Conservation (phyloP, 1,140 invertebrate genomes). For the Caenorhabditis inopinata region DNA sequence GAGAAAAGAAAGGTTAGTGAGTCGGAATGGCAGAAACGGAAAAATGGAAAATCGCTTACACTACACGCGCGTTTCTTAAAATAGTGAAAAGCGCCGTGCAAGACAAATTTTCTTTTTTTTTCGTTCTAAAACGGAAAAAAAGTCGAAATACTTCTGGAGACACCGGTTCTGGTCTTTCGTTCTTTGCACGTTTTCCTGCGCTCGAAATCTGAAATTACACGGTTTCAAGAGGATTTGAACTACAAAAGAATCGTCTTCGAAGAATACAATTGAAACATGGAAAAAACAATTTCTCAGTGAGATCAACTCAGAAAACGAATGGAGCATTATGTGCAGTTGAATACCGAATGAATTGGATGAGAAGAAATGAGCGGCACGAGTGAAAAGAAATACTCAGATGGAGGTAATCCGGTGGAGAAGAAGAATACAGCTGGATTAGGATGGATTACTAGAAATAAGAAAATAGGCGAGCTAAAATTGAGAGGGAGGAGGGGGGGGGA, state of each 20-base stretch:
- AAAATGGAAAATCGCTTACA: neutral
- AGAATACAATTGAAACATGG: neutral
- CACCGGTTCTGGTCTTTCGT: neutral
- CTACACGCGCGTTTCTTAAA: neutral
- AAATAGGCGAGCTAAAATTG: neutral
- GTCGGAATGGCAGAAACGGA: neutral
- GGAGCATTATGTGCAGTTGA: neutral
- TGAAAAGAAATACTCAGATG: neutral
- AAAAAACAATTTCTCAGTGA: no score
- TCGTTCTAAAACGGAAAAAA: neutral
- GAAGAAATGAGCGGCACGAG: neutral
- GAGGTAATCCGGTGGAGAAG: conserved; percentile 5
- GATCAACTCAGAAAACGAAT: neutral
- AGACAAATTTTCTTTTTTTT: neutral
- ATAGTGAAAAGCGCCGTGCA: neutral
- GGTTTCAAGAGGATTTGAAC: neutral
- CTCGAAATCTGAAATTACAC: no score
- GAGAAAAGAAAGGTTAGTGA: neutral
- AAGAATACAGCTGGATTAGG: conserved; percentile 24
- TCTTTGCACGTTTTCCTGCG: neutral
- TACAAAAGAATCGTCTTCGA: neutral
- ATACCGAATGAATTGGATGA: conserved; percentile 14
- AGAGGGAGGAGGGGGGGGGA: neutral
- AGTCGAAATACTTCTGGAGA: conserved; percentile 1
- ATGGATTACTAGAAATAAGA: neutral